Conservation (phyloP, 64 coral and sea anemone species). For the Anthopleura sola region DNA sequence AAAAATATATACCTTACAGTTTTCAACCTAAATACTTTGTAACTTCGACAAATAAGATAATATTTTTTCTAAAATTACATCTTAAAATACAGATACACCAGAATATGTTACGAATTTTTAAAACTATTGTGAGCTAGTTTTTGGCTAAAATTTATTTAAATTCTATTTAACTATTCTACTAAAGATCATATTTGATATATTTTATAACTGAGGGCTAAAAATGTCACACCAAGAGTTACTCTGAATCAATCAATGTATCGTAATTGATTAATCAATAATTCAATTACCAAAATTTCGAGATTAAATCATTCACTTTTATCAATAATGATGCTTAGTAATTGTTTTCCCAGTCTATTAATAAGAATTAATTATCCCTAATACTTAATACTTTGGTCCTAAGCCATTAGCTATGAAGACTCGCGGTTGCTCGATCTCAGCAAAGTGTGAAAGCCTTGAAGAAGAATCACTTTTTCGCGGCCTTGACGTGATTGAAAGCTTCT, state of each 20-base stretch:
- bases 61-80: too few species aligned
- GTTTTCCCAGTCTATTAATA: not conserved
- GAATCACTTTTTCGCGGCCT: not conserved
- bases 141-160: too few species aligned
- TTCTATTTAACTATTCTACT: too few species aligned
- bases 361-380: not conserved
- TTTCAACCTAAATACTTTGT: not conserved
- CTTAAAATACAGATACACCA: too few species aligned
- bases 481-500: conserved; percentile 27
- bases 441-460: not conserved
- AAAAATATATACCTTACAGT: not conserved
- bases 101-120: too few species aligned
- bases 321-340: not conserved
- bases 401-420: not conserved
- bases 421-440: not conserved
- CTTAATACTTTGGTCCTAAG: not conserved
- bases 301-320: not conserved
- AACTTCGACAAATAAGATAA: not conserved
- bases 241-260: not conserved
- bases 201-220: not conserved
- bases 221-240: not conserved
- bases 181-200: not conserved
- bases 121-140: too few species aligned
- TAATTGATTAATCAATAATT: not conserved
- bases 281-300: not conserved